Base-by-base conservation (phyloP, 2,888 invertebrate genomes). In the Drosophila niveifrons region DNA sequence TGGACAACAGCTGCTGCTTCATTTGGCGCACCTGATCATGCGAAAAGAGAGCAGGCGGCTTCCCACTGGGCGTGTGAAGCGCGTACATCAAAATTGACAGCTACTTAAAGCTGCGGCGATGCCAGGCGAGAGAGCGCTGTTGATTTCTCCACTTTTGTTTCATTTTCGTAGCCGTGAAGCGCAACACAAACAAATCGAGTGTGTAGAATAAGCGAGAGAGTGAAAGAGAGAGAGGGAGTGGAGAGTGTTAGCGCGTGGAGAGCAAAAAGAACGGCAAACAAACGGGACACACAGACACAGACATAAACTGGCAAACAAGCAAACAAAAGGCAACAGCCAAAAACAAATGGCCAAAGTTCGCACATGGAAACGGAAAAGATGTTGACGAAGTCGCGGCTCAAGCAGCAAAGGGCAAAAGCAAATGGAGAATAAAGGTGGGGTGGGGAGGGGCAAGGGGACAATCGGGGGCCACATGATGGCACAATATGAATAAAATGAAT, bases 401-500 rank as follows among this genome's bases (percentile, higher is more conserved):
- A 69, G 55, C 7, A 39, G 31, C 56, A 66, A 52, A 44, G 61
- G 61, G 43, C 43, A 34, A 23, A 28, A 31, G 44, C 23, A 46
- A 29, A 34, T 17, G 18, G 8, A 13, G 17, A n/a, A n/a, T 41
- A 4, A 34, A 2, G 8, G 7, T 28, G 36, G 3, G 11, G 28
- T 2, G 11, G n/a, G 11, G 17, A n/a, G n/a, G 31, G 2, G 18
- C 23, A 9, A 31, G 13, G 28, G 39, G 43, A 23, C 10, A 34
- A 3, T 3, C 11, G 15, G 7, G 39, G 23, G 28, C 41, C 72
- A 55, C 31, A 64, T 61, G 75, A 74, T 66, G 76, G 55, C 63
- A 75, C 81, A 88, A 88, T 88, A 83, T 86, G 83, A 83, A 83
- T 83, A 83, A 86, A 83, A 83, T 83, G 88, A 83, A 83, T 83